Conservation (phyloP, 2,113 vertebrate species). For the Oreochromis spilurus region DNA sequence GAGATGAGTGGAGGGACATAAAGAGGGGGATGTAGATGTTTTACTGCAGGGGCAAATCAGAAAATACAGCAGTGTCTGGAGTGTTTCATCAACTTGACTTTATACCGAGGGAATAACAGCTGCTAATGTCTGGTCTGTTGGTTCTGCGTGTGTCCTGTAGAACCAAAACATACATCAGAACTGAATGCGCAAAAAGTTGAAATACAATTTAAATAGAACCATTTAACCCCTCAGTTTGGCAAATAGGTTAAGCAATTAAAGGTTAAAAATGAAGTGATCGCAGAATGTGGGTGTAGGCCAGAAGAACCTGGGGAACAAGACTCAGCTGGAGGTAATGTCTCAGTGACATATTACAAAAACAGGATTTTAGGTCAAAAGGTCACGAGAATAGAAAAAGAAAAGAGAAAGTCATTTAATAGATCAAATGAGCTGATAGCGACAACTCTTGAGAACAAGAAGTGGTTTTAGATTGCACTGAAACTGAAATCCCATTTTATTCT, state of each 20-base stretch:
- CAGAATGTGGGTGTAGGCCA: not conserved
- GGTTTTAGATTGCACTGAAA: not conserved
- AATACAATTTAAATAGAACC: not conserved
- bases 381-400: not conserved
- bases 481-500: not conserved
- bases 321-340: not conserved
- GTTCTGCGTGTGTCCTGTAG: not conserved
- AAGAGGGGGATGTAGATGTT: not conserved
- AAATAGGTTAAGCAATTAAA: not conserved
- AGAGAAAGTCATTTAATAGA: not conserved
- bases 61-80: not conserved
- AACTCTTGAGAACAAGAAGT: not conserved
- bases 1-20: not conserved
- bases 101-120: not conserved
- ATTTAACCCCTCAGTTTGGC: not conserved
- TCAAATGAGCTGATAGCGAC: not conserved
- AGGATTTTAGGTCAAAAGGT: not conserved
- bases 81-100: not conserved
- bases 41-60: not conserved
- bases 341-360: not conserved
- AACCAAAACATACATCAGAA: not conserved
- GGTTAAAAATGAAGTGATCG: not conserved
- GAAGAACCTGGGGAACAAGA: not conserved
- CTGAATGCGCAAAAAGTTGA: not conserved
- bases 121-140: not conserved